Evolutionary conservation across 1,140 invertebrate genomes (phyloP), one percentile per base, ranked within the genome.

Genomic region (Acromyrmex charruanus): DNA sequence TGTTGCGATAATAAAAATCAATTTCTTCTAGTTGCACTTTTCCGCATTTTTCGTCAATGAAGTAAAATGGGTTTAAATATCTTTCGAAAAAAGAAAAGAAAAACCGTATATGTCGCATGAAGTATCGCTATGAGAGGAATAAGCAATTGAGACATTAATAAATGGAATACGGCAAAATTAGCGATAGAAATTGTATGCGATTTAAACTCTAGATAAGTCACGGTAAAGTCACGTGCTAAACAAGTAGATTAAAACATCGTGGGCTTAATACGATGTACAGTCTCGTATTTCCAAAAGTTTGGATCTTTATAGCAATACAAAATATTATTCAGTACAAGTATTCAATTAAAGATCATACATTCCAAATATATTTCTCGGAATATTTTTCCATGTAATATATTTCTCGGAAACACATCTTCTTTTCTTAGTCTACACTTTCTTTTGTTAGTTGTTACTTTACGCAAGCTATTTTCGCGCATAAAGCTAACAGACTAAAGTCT

Each of bases 401-500:
- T n/a, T 63, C 53, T 44, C 16, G 3, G 7, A 5, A 9, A 75
- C 18, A 51, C 25, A 51, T 4, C 25, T 31, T 71, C 5, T n/a
- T 68, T 25, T 14, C n/a, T 7, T 51, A 18, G 44, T 31, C 51
- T 53, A 68, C 44, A 39, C 63, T 88, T 88, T 88, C 77, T 82
- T 88, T 75, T 35, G 21, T 87, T 74, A 82, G 69, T 35, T 35
- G 53, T 87, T 21, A 75, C 61, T 31, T 71, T 12, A 59, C 35
- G 77, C 51, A 82, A 82, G 81, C 71, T 82, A 77, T 69, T 75
- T 79, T n/a, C 51, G 35, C 58, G 25, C 53, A 71, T 53, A 58
- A 61, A 82, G 68, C 66, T 86, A 87, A 88, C 72, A 88, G 58
- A 84, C 69, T 44, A 84, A 88, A 44, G 28, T 79, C 31, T 25